Evolutionary conservation across 2,888 invertebrate genomes (phyloP).

Genomic region (Heliconius ismenius): DNA sequence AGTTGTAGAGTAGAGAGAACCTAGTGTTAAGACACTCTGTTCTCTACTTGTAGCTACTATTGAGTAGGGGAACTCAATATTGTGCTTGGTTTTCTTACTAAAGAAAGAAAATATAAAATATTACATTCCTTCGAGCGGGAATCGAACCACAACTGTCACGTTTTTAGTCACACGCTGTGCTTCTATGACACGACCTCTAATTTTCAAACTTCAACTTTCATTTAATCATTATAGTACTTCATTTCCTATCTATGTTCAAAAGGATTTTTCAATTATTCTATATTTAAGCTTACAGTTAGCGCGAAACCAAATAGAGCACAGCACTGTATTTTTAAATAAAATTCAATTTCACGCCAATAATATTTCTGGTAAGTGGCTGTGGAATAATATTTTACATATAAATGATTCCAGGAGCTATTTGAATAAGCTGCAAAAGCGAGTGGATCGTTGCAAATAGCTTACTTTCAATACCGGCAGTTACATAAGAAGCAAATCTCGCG

Average conservation of each 20-base stretch:
- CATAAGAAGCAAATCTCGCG: conserved; percentile 55
- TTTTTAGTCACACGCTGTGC: not conserved
- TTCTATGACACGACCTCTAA: too few species aligned
- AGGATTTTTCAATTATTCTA: not conserved
- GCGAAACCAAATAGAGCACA: not conserved
- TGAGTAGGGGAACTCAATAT: not conserved
- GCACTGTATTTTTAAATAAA: conserved; percentile 20
- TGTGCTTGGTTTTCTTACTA: not conserved
- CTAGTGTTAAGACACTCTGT: not conserved
- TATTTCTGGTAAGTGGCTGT: conserved; percentile 30
- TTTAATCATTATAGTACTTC: too few species aligned
- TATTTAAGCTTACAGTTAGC: not conserved
- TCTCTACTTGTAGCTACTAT: not conserved
- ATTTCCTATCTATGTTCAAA: not conserved
- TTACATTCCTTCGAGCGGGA: not conserved
- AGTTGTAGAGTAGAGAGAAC: not conserved
- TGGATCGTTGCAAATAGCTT: conserved; percentile 45
- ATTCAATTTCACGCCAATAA: conserved; percentile 29
- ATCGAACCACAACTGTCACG: not conserved
- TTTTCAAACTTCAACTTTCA: too few species aligned
- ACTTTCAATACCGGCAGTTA: conserved; percentile 47
- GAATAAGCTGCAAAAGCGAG: conserved; percentile 42
- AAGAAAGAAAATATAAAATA: not conserved
- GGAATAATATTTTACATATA: conserved; percentile 38
- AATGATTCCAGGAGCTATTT: conserved; percentile 39